phyloP scores from a whole-genome alignment of 1,140 invertebrate genomes.

The Subanguina moxae region DNA sequence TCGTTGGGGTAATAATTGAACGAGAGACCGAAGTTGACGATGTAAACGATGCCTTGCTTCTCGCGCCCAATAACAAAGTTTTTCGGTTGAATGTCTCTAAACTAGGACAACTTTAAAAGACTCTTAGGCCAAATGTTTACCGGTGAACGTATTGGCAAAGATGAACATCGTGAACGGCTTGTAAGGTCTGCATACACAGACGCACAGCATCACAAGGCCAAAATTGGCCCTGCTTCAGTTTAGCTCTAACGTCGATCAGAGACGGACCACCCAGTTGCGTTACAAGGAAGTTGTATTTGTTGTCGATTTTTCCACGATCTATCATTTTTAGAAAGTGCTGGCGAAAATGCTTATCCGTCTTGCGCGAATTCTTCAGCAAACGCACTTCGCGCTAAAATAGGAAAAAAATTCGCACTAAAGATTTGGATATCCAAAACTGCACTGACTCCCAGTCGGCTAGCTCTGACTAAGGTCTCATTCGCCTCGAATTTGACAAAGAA shows the following conservation, averaged over 20 bases:
- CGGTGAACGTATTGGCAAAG: not conserved
- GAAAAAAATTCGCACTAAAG: not conserved
- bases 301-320: not conserved
- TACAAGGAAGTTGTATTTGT: not conserved
- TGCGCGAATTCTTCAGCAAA: slow-evolving; percentile 1
- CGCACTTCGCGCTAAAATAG: not conserved
- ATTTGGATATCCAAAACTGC: not conserved
- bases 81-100: slow-evolving; percentile 1
- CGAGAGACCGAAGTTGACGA: not conserved
- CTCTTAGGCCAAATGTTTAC: not conserved
- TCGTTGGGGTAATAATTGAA: not conserved
- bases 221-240: not conserved
- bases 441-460: not conserved
- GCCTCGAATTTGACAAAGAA: not conserved
- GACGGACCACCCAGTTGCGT: not conserved
- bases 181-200: not conserved
- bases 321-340: not conserved
- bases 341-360: not conserved
- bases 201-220: not conserved
- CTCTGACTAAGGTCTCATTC: not conserved
- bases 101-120: not conserved
- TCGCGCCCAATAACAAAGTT: not conserved
- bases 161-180: not conserved
- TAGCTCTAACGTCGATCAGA: not conserved
- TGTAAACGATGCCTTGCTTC: not conserved